Evolutionary conservation across 2,888 invertebrate genomes (phyloP), one percentile per base, ranked within the genome.

Genomic region (Drosophila meridiana): DNA sequence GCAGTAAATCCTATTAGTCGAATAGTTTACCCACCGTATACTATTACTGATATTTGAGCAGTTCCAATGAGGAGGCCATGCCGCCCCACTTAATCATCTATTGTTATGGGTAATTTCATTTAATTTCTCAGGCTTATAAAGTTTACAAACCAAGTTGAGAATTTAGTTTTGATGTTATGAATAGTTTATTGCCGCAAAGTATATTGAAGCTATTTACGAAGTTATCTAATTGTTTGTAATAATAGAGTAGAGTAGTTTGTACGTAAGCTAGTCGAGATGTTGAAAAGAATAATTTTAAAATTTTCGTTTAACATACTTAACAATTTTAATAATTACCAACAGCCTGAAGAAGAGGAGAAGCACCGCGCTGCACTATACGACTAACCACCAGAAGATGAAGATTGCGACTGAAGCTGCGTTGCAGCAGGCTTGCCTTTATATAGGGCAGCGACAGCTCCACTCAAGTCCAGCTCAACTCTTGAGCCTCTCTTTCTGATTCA

Each of bases 81-180:
- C 3, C 48, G 14, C 9, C 28, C 14, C n/a, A 36, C 14, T 60
- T 9, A 38, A 50, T 20, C 8, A 34, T 32, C 3, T 32, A 32
- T 65, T 36, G 20, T 47, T 34, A 14, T 26, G 60, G 42, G n/a
- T 42, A 53, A 20, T 38, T 57, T 14, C 48, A 11, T 34, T 48
- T 43, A 34, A 62, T 64, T 58, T 48, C 40, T 48, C 45, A 57
- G n/a, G 14, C 42, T 43, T 28, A 38, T 13, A 57, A 75, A 78
- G 55, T 71, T 78, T 61, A n/a, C 9, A 40, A 34, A 50, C 45
- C 36, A 73, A 73, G 48, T 73, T 73, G 50, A 58, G 43, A 32
- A 48, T 30, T 30, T 32, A 32, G 28, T 78, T 78, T 78, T 65
- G 63, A 50, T 74, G 64, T 71, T 78, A 71, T 78, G 62, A 78